Conservation (phyloP, 2,797 vertebrate genomes). For the Echeneis naucrates region DNA sequence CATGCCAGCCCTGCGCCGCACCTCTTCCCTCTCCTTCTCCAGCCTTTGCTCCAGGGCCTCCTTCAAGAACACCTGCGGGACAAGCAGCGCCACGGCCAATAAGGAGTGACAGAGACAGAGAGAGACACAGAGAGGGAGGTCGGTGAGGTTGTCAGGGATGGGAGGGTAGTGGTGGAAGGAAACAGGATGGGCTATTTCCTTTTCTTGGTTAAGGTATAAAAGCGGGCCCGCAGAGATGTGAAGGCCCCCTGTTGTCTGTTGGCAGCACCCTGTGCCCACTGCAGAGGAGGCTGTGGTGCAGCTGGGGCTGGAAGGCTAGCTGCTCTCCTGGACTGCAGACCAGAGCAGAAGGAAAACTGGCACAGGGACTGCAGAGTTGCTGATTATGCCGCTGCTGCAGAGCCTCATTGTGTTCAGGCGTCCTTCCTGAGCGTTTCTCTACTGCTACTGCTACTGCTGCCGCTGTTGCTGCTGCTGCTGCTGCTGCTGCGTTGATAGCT, state of each 20-base stretch:
- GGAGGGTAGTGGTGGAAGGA: slow-evolving; percentile 7
- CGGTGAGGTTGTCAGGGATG: not conserved
- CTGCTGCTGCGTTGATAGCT: slow-evolving; percentile 64
- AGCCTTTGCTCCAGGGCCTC: slow-evolving; percentile 88
- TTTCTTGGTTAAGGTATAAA: slow-evolving; percentile 59
- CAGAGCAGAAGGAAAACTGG: slow-evolving; percentile 40
- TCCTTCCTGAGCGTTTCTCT: slow-evolving; percentile 66
- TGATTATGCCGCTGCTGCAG: slow-evolving; percentile 67
- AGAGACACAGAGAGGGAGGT: slow-evolving; percentile 23
- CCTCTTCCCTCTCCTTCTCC: slow-evolving; percentile 87
- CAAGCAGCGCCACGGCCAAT: slow-evolving; percentile 64
- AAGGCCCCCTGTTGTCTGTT: slow-evolving; percentile 70
- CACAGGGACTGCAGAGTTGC: slow-evolving; percentile 60
- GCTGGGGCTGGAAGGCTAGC: slow-evolving; percentile 66
- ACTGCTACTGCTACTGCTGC: slow-evolving; percentile 47
- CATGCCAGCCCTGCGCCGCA: slow-evolving; percentile 86
- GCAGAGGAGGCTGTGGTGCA: slow-evolving; percentile 67
- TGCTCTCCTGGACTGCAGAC: slow-evolving; percentile 59
- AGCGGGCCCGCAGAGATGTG: slow-evolving; percentile 67
- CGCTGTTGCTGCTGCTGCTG: slow-evolving; percentile 45
- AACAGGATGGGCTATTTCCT: slow-evolving; percentile 76
- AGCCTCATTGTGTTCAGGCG: slow-evolving; percentile 73
- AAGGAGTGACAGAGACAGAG: slow-evolving; percentile 46
- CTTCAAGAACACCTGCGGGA: slow-evolving; percentile 87
- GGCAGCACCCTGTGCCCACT: slow-evolving; percentile 67